A percentile compares a stretch with the other conserved stretches of the same genome.
Conservation (phyloP, 2,888 invertebrate genomes). For the Adela reaumurella region DNA sequence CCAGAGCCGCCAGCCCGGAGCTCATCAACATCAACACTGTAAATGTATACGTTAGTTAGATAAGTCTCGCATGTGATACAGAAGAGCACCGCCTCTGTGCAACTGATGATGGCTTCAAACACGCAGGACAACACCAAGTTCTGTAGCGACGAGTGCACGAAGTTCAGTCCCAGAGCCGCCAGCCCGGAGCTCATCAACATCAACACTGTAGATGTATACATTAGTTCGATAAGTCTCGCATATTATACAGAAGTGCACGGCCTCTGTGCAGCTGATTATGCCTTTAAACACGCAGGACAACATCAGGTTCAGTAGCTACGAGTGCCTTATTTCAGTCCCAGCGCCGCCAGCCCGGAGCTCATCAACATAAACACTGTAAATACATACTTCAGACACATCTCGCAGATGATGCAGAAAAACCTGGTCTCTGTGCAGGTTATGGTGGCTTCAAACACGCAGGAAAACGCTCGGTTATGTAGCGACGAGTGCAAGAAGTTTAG, state of each 20-base stretch:
- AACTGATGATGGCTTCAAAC: slow-evolving; percentile 59
- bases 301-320: slow-evolving; percentile 48
- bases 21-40: slow-evolving; percentile 54
- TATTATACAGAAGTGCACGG: slow-evolving; percentile 58
- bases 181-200: slow-evolving; percentile 55
- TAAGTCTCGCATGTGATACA: slow-evolving; percentile 60
- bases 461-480: slow-evolving; percentile 49
- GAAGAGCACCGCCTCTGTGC: slow-evolving; percentile 59
- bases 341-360: slow-evolving; percentile 50
- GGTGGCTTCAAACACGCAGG: slow-evolving; percentile 58
- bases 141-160: slow-evolving; percentile 50
- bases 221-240: slow-evolving; percentile 59
- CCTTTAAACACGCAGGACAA: slow-evolving; percentile 59
- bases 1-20: slow-evolving; percentile 51
- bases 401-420: slow-evolving; percentile 58
- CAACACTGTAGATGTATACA: slow-evolving; percentile 29
- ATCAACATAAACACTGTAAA: slow-evolving; percentile 51
- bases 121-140: slow-evolving; percentile 55
- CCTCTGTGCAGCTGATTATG: slow-evolving; percentile 58
- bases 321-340: slow-evolving; percentile 52
- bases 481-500: slow-evolving; percentile 53
- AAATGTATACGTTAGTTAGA: slow-evolving; percentile 30
- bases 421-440: slow-evolving; percentile 60
- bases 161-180: slow-evolving; percentile 50
- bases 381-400: slow-evolving; percentile 45